Base-by-base conservation (phyloP, 2,888 invertebrate species). In the Phytoseiulus persimilis region DNA sequence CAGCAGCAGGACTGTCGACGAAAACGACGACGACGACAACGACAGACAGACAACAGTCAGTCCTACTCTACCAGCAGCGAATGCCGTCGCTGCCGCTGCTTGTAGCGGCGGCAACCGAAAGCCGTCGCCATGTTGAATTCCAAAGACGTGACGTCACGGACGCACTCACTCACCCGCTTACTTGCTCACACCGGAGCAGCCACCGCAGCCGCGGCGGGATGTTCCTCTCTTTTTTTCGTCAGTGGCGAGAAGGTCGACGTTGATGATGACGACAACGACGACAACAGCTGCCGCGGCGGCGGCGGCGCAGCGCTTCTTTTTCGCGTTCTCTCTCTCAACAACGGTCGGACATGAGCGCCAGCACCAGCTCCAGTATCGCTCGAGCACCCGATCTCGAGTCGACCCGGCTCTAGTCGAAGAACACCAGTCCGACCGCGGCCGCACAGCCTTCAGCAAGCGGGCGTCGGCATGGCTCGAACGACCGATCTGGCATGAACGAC, bases 71-170 rank as follows among this genome's bases (percentile, higher is more conserved):
- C 87, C 31, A 87, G 87, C 87, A 33, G 33, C 33, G 45, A 87
- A 33, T 87, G 87, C 87, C 31, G 83, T 83, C 6, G 87, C 87
- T 32, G 31, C 84, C 31, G 84, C 84, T 84, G 39, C 39, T 39
- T 9, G 39, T 39, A 87, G 87, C 87, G 31, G 33, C 32, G 39
- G 87, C 32, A n/a, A 87, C 39, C 9, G 32, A 87, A 33, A 32
- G 87, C 32, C 32, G 33, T n/a, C 87, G 87, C 87, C 87, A 87
- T 87, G 32, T 87, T 87, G 87, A 31, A 87, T 87, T 87, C 87
- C 87, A 39, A 39, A 32, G 87, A 39, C 87, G 32, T 87, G 87
- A 87, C 87, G 87, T 87, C 87, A 87, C 87, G n/a, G 45, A n/a
- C 87, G n/a, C 39, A 32, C 65, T 65, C 39, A 3, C 65, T 65